Evolutionary conservation across 30 jellyfish, hydroid and myxozoan species (phyloP), one percentile per base, ranked within the genome.

Genomic region (Mastigias papua): DNA sequence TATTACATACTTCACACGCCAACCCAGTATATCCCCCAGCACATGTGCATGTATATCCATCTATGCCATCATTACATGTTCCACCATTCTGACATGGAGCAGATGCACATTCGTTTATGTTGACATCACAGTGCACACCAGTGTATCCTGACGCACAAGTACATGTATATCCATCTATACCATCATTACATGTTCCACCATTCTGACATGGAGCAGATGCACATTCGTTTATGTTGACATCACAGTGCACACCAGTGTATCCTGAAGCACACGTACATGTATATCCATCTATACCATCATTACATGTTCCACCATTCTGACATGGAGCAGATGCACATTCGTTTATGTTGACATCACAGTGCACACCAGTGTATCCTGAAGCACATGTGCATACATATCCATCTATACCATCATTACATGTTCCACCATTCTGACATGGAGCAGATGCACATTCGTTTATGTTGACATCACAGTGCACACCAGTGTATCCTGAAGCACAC

Each of bases 311-410:
- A 15, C 81, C 74, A 48, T 89, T 80, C 48, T 69, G 81, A 35
- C 97, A 89, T 22, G 97, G 97, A 0, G 20, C 34, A 1, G 97
- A 71, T 2, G 69, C 68, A 68, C 97, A 89, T 48, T 89, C 97
- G 48, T 89, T 73, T 54, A 80, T 80, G 37, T 89, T 76, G 19
- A 60, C 50, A 26, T 89, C 84, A 51, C 97, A 89, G 16, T 26
- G 58, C 11, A 16, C 32, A 0, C 97, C 97, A 33, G 88, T 26
- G 31, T 28, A 88, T 13, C 97, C 97, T 19, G 37, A 65, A 11
- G 48, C 67, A 72, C 97, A 88, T 2, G 48, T 37, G 76, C 97
- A 88, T 0, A 62, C 26, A 86, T n/a, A 88, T 22, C 66, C 34
- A 60, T 88, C 68, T 10, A 88, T 76, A 5, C 72, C 83, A 69